phyloP scores from a whole-genome alignment of 2,797 vertebrate species.

The Semotilus atromaculatus region DNA sequence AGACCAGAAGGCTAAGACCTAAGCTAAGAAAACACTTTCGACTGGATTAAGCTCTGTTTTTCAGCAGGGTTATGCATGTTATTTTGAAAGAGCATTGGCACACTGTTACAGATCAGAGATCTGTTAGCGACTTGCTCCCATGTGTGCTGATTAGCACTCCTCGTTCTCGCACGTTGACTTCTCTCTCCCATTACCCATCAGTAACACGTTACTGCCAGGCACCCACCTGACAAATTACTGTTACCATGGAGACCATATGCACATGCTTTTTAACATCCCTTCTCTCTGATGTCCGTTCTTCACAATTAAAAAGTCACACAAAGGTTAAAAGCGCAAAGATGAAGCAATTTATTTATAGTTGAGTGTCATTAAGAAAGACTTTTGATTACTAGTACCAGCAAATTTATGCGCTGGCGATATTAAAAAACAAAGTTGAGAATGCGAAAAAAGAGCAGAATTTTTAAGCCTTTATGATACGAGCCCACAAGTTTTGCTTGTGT shows the following conservation, averaged over 20 bases:
- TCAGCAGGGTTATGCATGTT: neutral
- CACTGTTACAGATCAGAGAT: slow-evolving; percentile 25
- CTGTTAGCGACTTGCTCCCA: slow-evolving; percentile 21
- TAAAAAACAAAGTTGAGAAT: too few species aligned
- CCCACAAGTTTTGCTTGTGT: too few species aligned
- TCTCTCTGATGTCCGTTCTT: slow-evolving; percentile 1
- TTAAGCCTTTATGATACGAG: too few species aligned
- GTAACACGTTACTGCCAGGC: slow-evolving; percentile 25
- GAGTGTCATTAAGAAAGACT: neutral
- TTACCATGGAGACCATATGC: slow-evolving; percentile 49
- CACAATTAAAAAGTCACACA: slow-evolving; percentile 16
- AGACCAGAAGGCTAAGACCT: neutral
- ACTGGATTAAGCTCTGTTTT: slow-evolving; percentile 1
- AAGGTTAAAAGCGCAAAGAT: slow-evolving; percentile 1
- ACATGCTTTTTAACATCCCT: slow-evolving; percentile 17
- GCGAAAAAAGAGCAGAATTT: too few species aligned
- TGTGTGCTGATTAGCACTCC: slow-evolving; percentile 40
- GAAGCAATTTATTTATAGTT: neutral
- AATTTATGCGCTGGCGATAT: too few species aligned
- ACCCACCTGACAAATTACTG: slow-evolving; percentile 32
- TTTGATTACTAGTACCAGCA: neutral
- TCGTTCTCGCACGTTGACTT: neutral
- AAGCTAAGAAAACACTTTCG: neutral
- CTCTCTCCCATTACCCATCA: slow-evolving; percentile 34
- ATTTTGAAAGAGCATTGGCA: neutral